These are phyloP conservation scores for Heterotis niloticus DNA, from an alignment of 2,113 vertebrate genomes.

Conservation along the genomic window DNA sequence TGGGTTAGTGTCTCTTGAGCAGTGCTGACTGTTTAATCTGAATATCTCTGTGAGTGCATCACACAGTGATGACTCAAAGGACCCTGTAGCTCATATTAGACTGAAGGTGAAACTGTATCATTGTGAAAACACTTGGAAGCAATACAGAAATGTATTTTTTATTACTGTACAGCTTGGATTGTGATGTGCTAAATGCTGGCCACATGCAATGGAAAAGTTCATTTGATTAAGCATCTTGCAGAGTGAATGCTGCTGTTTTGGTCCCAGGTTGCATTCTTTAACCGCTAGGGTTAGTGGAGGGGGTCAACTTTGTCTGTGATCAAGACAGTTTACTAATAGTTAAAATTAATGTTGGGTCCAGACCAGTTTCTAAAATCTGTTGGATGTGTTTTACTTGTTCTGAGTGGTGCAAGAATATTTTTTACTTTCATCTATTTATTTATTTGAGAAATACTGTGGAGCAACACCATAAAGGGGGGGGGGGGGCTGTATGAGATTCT, in stretches of 20 bases:
- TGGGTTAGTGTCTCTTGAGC: not conserved
- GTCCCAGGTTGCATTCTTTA: not conserved
- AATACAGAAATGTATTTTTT: not conserved
- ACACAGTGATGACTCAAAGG: not conserved
- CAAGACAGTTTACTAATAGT: conserved; percentile 32
- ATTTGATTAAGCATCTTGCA: conserved; percentile 9
- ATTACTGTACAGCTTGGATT: not conserved
- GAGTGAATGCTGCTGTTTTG: conserved; percentile 12
- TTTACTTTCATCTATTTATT: not conserved
- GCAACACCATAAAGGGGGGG: not conserved
- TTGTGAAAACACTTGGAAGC: not conserved
- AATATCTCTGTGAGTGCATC: not conserved
- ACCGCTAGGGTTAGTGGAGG: conserved; percentile 12
- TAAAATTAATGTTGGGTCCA: not conserved
- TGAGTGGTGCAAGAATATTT: conserved; percentile 8
- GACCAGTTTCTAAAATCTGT: conserved; percentile 21
- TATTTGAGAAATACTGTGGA: too few relatives aligned
- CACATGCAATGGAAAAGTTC: not conserved
- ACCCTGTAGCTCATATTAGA: not conserved
- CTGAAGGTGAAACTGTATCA: not conserved
- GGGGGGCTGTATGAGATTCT: not conserved
- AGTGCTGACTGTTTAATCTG: not conserved
- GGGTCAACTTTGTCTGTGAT: conserved; percentile 15
- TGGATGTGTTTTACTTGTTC: conserved; percentile 21
- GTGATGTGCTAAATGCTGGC: not conserved